A percentile compares a stretch with the other conserved stretches of the same genome.
These are phyloP conservation scores for Epistrophe eligans DNA, from an alignment of 2,888 invertebrate genomes.

Conservation along the genomic window DNA sequence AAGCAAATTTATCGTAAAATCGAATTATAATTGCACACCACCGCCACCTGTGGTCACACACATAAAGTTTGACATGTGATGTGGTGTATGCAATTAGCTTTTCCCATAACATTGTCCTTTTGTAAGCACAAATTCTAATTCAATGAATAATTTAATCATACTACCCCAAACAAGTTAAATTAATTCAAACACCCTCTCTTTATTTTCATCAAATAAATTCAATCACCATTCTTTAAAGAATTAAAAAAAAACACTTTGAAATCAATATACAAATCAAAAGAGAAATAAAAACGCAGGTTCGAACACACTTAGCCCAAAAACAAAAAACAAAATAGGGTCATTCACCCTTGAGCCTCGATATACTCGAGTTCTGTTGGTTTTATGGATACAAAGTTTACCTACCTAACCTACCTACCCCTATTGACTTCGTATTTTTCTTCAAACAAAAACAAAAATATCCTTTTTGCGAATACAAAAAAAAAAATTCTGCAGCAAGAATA, in stretches of 20 bases:
- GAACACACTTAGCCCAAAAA: conserved; percentile 14
- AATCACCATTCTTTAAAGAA: not conserved
- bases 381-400: not conserved
- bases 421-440: conserved; percentile 6
- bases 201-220: not conserved
- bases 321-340: not conserved
- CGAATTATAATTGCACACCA: conserved; percentile 21
- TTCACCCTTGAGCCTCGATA: conserved; percentile 19
- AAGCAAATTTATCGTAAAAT: conserved; percentile 33
- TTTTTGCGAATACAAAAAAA: not conserved
- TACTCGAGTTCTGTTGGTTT: not conserved
- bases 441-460: conserved; percentile 14
- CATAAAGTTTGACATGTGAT: conserved; percentile 27
- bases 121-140: conserved; percentile 3
- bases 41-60: conserved; percentile 6
- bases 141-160: conserved; percentile 47
- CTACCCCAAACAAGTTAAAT: not conserved
- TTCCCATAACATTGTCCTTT: not conserved
- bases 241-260: conserved; percentile 6
- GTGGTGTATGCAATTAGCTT: conserved; percentile 10
- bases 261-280: conserved; percentile 23
- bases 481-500: conserved; percentile 23
- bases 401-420: not conserved
- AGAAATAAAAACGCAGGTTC: conserved; percentile 23
- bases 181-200: not conserved